A percentile compares a stretch with the other conserved stretches of the same genome.
These are phyloP conservation scores for Fopius arisanus DNA, from an alignment of 1,140 invertebrate genomes.

Conservation along the genomic window DNA sequence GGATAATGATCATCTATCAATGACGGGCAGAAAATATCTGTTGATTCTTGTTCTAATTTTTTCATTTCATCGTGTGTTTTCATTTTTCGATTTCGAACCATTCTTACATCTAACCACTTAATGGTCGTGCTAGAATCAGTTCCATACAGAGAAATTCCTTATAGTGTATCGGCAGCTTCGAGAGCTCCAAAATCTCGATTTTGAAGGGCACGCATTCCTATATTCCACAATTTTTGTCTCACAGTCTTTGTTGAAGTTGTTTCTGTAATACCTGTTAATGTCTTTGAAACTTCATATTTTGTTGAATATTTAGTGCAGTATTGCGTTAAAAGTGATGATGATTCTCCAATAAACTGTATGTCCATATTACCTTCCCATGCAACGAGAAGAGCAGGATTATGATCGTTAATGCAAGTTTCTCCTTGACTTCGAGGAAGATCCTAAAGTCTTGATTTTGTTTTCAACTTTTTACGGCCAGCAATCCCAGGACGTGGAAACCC, in stretches of 20 bases:
- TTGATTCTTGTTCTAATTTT: constrained; percentile 34
- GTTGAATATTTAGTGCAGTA: too few relatives aligned
- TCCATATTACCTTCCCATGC: constrained; percentile 43
- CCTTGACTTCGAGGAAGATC: constrained; percentile 27
- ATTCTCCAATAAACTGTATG: too few relatives aligned
- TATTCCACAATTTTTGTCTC: too few relatives aligned
- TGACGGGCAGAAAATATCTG: constrained; percentile 43
- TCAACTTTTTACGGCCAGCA: constrained; percentile 30
- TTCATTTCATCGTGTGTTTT: constrained; percentile 43
- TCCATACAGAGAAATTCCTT: constrained; percentile 45
- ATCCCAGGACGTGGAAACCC: constrained; percentile 31
- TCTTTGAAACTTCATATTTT: too few relatives aligned
- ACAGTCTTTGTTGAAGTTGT: too few relatives aligned
- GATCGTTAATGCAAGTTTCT: constrained; percentile 37
- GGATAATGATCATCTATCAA: constrained; percentile 44
- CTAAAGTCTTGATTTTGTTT: constrained; percentile 30
- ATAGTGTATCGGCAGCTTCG: constrained; percentile 49
- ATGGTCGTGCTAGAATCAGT: constrained; percentile 52
- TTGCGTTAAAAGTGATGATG: too few relatives aligned
- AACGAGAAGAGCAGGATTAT: constrained; percentile 38
- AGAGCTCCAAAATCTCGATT: constrained; percentile 49
- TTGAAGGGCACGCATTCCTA: constrained; percentile 29
- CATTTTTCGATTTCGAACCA: constrained; percentile 42
- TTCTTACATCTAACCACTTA: constrained; percentile 50
- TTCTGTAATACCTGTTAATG: too few relatives aligned